Percentiles rank a stretch among this genome's conserved stretches.
Conservation (phyloP, 2,888 invertebrate species). For the Trichogramma dendrolimi region DNA sequence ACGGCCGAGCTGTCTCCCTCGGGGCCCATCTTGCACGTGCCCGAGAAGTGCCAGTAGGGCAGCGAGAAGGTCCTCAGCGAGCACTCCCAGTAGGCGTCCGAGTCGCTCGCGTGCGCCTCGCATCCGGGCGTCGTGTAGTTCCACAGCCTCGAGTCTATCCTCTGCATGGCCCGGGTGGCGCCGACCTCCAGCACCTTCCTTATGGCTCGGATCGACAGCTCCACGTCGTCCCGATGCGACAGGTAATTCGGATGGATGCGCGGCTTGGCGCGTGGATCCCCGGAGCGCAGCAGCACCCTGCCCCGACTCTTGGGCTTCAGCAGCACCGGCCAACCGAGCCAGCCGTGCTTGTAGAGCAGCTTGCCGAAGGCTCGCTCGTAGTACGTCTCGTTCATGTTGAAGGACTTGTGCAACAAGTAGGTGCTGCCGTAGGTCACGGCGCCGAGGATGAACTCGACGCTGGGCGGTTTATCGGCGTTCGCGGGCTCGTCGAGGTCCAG, state of each 20-base stretch:
- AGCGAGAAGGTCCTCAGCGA: conserved; percentile 58
- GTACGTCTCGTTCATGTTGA: conserved; percentile 55
- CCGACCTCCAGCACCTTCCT: conserved; percentile 58
- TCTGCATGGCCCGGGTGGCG: conserved; percentile 60
- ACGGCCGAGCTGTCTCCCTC: too few relatives aligned
- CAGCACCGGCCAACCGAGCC: conserved; percentile 50
- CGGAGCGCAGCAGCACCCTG: too few relatives aligned
- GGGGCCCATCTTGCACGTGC: too few relatives aligned
- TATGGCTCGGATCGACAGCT: conserved; percentile 61
- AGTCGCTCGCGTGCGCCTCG: conserved; percentile 56
- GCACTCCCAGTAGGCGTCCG: conserved; percentile 67
- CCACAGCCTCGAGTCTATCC: conserved; percentile 57
- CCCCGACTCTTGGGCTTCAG: too few relatives aligned
- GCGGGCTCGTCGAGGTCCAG: conserved; percentile 24
- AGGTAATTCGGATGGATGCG: too few relatives aligned
- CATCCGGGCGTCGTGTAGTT: conserved; percentile 59
- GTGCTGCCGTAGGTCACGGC: conserved; percentile 58
- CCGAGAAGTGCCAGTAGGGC: too few relatives aligned
- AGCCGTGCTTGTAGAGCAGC: conserved; percentile 52
- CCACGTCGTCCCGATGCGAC: conserved; percentile 39
- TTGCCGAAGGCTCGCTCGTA: conserved; percentile 58
- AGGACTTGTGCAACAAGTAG: conserved; percentile 44
- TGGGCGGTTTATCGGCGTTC: conserved; percentile 58
- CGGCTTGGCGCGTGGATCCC: too few relatives aligned
- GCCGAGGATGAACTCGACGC: conserved; percentile 66